Evolutionary conservation across 2,888 invertebrate species (phyloP), one percentile per base, ranked within the genome.

Genomic region (Eupithecia inturbata): DNA sequence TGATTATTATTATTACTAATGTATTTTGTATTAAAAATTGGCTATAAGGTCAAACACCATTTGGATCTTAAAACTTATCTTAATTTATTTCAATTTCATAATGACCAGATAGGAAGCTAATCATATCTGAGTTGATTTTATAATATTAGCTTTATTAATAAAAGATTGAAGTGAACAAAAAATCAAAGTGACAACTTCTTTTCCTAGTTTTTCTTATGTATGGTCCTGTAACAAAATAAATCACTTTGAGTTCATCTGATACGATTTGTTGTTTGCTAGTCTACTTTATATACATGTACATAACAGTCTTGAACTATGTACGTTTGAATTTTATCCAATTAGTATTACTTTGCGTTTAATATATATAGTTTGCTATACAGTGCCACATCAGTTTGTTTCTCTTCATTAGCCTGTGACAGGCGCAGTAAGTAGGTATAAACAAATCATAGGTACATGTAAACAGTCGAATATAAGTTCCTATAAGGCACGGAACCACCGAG

Each of bases 21-120:
- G 53, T 71, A 49, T 70, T 64, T 70, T 64, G 70, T 36, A 70
- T 10, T 14, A 26, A 19, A 22, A 70, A 33, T 36, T 63, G 22
- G 28, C 60, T 62, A 49, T 12, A 33, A n/a, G 41, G 22, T 63
- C 53, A 22, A 53, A 53, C 9, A n/a, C 53, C 9, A 26, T 12
- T 53, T 12, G 10, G 49, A 53, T 7, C 45, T 39, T 7, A 49
- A 49, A 49, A 45, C 19, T 41, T 41, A 41, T 41, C 36, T 5
- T 7, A 19, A 16, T 16, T 45, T 45, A 19, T 45, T 36, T 36
- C 36, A 36, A 36, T 36, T 41, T 41, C 16, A 41, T 41, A 19
- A 7, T 45, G 7, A 45, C 19, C 19, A 45, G 45, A 45, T 45
- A 41, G 41, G 41, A 41, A 41, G n/a, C 45, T 45, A 45, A 45